Evolutionary conservation across 64 coral and sea anemone species (phyloP).

Genomic region (Orbicella faveolata): DNA sequence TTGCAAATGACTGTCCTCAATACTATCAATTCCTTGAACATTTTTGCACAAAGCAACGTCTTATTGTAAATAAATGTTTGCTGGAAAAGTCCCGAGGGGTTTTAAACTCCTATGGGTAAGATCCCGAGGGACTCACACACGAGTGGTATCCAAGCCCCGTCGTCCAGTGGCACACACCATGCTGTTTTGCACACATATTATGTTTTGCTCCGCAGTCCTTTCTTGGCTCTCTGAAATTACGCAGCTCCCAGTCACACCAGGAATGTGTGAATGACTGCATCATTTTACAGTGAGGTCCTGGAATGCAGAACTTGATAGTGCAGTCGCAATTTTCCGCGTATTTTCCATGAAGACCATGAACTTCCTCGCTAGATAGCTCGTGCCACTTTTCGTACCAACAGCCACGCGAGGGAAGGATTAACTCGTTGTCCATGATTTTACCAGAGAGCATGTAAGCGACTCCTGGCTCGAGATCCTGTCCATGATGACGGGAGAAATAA

Average conservation of each 20-base stretch:
- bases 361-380: conserved; percentile 4
- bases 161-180: not conserved
- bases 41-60: not conserved
- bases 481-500: not conserved
- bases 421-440: conserved; percentile 7
- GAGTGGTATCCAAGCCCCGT: not conserved
- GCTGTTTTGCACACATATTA: not conserved
- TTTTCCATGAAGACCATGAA: not conserved
- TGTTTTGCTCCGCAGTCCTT: conserved; percentile 16
- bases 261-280: not conserved
- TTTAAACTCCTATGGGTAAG: not conserved
- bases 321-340: conserved; percentile 31
- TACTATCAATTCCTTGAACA: not conserved
- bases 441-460: conserved; percentile 45
- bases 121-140: not conserved
- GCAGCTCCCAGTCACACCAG: not conserved
- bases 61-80: not conserved
- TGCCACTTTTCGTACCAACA: conserved; percentile 32
- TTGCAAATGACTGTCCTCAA: too few relatives aligned
- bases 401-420: not conserved
- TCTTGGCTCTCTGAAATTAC: not conserved
- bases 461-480: not conserved
- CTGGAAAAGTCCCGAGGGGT: not conserved
- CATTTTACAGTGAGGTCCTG: not conserved
- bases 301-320: not conserved